A percentile compares a stretch with the other conserved stretches of the same genome.
phyloP scores from a whole-genome alignment of 30 jellyfish, hydroid and myxozoan species.

The Pseudorhiza aurosa region DNA sequence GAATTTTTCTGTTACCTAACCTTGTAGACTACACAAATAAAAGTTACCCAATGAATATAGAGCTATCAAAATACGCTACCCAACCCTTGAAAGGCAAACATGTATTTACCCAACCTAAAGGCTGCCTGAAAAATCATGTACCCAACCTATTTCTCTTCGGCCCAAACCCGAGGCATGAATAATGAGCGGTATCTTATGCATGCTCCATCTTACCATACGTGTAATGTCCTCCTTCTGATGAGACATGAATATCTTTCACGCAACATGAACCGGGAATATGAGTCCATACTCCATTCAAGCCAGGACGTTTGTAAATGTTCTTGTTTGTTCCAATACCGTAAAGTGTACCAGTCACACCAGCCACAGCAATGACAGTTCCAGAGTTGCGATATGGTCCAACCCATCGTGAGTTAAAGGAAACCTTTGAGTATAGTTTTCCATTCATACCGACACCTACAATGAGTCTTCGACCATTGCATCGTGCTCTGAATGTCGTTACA shows the following conservation, averaged over 20 bases:
- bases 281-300: slow-evolving; percentile 5
- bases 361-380: slow-evolving; percentile 36
- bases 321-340: slow-evolving; percentile 19
- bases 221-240: background rate
- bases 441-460: slow-evolving; percentile 31
- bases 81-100: no score
- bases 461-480: background rate
- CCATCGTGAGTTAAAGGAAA: background rate
- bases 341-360: slow-evolving; percentile 25
- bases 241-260: slow-evolving; percentile 26
- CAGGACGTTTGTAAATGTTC: background rate
- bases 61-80: no score
- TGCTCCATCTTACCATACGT: slow-evolving; percentile 15
- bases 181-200: no score
- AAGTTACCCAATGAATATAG: no score
- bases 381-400: slow-evolving; percentile 17
- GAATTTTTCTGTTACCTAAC: no score
- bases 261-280: slow-evolving; percentile 10
- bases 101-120: no score
- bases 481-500: background rate
- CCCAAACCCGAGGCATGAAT: no score
- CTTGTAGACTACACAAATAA: no score
- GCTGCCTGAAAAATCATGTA: no score
- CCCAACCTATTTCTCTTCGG: no score
- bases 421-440: slow-evolving; percentile 10